Evolutionary conservation across 2,797 vertebrate species (phyloP).

Genomic region (Cuculus canorus): DNA sequence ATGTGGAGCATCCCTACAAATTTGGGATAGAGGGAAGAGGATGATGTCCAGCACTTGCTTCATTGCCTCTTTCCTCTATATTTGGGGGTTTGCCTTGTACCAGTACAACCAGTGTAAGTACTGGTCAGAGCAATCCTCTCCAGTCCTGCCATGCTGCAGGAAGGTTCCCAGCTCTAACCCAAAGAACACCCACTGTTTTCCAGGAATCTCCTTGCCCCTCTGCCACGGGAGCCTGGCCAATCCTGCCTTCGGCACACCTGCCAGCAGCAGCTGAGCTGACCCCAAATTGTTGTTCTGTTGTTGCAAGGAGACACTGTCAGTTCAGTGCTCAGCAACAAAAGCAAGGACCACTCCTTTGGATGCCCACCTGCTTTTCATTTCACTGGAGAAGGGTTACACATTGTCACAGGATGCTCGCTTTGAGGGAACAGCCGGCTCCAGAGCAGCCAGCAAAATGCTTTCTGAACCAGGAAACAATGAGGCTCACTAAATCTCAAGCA

Average conservation of each 20-base stretch:
- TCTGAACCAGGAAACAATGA: neutral
- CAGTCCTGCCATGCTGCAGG: rapidly evolving
- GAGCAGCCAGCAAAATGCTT: neutral
- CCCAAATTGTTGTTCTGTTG: neutral
- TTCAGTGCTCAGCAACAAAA: neutral
- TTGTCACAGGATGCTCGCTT: neutral
- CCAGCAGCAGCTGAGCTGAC: neutral
- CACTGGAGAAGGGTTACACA: neutral
- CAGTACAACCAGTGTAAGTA: neutral
- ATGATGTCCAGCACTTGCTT: neutral
- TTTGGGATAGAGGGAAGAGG: neutral
- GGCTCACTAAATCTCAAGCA: neutral
- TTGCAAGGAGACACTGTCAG: neutral
- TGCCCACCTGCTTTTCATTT: slow-evolving; percentile 56
- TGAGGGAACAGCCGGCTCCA: neutral
- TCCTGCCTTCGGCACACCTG: rapidly evolving
- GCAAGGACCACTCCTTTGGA: neutral
- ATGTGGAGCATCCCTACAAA: neutral
- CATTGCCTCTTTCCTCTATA: neutral
- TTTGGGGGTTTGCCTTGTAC: neutral
- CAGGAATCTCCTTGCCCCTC: neutral
- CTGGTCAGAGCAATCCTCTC: neutral
- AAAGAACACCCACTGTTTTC: neutral
- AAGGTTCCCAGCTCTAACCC: neutral
- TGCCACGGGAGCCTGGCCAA: neutral